phyloP scores from a whole-genome alignment of 2,888 invertebrate genomes.

The Euplagia quadripunctaria region DNA sequence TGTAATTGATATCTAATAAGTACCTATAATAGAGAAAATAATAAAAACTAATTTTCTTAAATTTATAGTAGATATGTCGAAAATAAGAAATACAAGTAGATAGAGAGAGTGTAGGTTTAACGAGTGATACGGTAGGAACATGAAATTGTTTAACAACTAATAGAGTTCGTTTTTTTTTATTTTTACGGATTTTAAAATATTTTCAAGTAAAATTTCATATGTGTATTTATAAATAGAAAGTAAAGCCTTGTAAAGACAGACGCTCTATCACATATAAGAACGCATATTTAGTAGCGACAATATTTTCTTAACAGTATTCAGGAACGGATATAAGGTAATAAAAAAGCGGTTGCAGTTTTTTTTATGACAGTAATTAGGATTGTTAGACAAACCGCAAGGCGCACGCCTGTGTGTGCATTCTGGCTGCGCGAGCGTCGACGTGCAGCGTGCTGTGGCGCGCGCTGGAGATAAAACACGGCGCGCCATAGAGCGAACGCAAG shows the following conservation, averaged over 20 bases:
- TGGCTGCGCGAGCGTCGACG: constrained; percentile 65
- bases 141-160: too few relatives aligned
- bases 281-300: too few relatives aligned
- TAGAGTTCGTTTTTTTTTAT: too few relatives aligned
- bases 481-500: constrained; percentile 93
- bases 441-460: constrained; percentile 63
- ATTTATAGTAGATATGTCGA: too few relatives aligned
- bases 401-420: constrained; percentile 40
- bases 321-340: constrained; percentile 22
- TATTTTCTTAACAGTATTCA: neutral
- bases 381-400: constrained; percentile 65
- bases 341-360: constrained; percentile 24
- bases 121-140: too few relatives aligned
- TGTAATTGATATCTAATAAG: neutral
- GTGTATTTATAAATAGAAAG: too few relatives aligned
- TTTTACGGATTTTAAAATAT: too few relatives aligned
- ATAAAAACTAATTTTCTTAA: neutral
- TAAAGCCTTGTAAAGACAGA: too few relatives aligned
- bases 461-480: constrained; percentile 90
- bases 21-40: neutral
- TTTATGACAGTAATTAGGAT: constrained; percentile 25
- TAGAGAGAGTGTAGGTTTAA: too few relatives aligned
- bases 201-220: too few relatives aligned
- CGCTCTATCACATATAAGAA: too few relatives aligned
- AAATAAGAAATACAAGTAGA: too few relatives aligned